These are phyloP conservation scores for Montipora cactus DNA, from an alignment of 64 coral and sea anemone genomes.

Conservation along the genomic window DNA sequence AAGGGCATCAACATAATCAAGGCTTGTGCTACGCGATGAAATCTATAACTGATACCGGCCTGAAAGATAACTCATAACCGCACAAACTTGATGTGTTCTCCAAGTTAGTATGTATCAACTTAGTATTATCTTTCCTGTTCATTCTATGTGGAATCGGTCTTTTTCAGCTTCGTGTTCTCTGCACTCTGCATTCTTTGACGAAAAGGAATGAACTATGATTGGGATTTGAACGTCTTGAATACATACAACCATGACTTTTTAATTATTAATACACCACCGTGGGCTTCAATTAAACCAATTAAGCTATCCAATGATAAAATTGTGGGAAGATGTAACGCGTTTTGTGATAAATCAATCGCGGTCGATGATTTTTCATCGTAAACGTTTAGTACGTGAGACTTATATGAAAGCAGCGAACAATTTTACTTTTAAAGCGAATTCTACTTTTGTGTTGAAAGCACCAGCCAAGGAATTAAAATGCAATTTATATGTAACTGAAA, in stretches of 20 bases:
- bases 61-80: not conserved
- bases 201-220: not conserved
- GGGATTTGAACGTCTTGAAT: not conserved
- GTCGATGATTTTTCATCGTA: too few relatives aligned
- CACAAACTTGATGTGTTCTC: not conserved
- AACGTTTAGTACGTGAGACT: too few relatives aligned
- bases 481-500: too few relatives aligned
- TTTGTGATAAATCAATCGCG: not conserved
- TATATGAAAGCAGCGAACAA: too few relatives aligned
- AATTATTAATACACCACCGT: not conserved
- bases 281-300: not conserved
- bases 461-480: too few relatives aligned
- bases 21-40: too few relatives aligned
- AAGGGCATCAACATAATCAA: too few relatives aligned
- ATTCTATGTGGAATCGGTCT: not conserved
- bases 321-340: not conserved
- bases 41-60: too few relatives aligned
- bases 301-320: not conserved
- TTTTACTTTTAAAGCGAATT: too few relatives aligned
- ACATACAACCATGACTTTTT: not conserved
- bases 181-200: not conserved
- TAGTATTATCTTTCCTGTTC: not conserved
- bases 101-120: not conserved
- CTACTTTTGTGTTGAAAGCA: too few relatives aligned
- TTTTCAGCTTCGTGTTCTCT: not conserved